Percentiles rank a stretch among this genome's conserved stretches.
These are phyloP conservation scores for Coptodon rendalli DNA, from an alignment of 2,113 vertebrate species.

Conservation along the genomic window DNA sequence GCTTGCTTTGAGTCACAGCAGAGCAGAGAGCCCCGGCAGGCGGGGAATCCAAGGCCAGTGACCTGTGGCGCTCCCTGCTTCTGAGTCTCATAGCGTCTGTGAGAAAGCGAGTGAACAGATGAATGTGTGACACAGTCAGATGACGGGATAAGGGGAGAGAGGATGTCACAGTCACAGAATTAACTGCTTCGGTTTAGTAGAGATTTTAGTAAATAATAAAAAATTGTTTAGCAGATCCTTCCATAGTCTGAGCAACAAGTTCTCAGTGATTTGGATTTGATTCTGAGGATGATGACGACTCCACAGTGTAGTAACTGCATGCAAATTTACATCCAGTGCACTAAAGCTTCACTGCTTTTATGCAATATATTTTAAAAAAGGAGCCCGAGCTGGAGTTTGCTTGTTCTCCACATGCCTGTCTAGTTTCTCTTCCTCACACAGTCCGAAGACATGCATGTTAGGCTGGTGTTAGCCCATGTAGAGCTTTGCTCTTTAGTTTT, in stretches of 20 bases:
- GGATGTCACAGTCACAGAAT: background rate
- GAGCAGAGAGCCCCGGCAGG: background rate
- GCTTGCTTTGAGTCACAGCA: conserved; percentile 35
- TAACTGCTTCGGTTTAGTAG: background rate
- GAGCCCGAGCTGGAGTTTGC: background rate
- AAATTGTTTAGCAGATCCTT: rapidly evolving
- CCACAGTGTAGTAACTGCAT: background rate
- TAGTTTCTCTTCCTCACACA: background rate
- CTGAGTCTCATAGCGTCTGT: background rate
- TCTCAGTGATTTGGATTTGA: background rate
- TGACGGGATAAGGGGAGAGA: background rate
- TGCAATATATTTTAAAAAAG: background rate
- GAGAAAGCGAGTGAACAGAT: conserved; percentile 13
- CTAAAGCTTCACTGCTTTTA: background rate
- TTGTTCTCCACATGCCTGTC: background rate
- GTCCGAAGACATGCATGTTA: background rate
- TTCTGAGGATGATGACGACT: rapidly evolving
- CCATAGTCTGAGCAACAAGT: background rate
- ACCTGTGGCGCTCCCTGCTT: conserved; percentile 21
- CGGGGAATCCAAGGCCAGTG: conserved; percentile 22
- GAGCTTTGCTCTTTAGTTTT: background rate
- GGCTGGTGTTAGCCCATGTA: background rate
- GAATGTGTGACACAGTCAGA: conserved; percentile 44
- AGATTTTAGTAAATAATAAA: background rate
- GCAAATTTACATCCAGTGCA: background rate